Evolutionary conservation across 64 coral and sea anemone species (phyloP).

Genomic region (Cladopsammia gracilis): DNA sequence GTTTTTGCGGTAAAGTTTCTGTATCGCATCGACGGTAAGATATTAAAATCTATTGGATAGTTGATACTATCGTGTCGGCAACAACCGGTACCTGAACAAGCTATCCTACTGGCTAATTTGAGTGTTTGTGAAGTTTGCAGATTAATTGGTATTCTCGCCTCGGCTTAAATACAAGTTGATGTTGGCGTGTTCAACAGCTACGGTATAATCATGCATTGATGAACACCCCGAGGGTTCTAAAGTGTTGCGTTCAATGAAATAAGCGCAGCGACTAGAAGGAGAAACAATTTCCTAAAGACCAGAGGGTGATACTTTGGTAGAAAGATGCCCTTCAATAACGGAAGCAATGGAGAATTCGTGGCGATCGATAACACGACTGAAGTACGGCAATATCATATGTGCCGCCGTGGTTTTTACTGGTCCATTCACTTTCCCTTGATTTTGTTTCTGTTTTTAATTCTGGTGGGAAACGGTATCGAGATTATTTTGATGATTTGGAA

Average conservation of each 20-base stretch:
- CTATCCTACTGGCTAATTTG: background rate
- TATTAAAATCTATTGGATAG: background rate
- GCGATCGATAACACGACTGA: background rate
- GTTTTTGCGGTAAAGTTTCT: background rate
- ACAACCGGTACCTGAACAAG: background rate
- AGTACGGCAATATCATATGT: background rate
- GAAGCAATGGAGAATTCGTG: background rate
- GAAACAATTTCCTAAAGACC: background rate
- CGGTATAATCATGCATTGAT: background rate
- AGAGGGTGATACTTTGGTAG: background rate
- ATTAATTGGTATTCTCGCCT: background rate
- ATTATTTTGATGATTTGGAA: constrained; percentile 49
- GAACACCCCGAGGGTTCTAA: background rate
- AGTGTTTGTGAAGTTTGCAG: background rate
- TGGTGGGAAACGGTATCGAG: constrained; percentile 28
- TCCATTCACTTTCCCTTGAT: constrained; percentile 24
- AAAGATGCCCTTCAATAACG: constrained; percentile 5
- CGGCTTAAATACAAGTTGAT: background rate
- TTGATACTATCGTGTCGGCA: background rate
- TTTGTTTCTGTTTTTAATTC: background rate
- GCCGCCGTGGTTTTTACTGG: constrained; percentile 18
- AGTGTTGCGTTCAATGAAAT: background rate
- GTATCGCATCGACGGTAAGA: background rate
- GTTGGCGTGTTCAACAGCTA: background rate
- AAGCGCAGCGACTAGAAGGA: background rate